Conservation (phyloP, 2,113 vertebrate species). For the Lepus americanus region DNA sequence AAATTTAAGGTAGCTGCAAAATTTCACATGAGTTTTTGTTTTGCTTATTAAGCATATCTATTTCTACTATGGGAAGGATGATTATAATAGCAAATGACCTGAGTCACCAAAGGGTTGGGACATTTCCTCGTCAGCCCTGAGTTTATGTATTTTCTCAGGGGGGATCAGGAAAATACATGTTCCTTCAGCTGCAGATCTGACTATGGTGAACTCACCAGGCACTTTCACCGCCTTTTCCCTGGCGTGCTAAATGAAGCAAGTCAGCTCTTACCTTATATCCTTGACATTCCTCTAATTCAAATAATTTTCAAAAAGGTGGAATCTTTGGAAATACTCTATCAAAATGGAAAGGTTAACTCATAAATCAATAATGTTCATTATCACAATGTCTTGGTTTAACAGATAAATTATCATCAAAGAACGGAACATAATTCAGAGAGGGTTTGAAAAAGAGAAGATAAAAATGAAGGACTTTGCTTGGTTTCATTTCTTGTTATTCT, state of each 20-base stretch:
- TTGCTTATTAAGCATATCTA: neutral
- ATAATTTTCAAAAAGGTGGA: slow-evolving; percentile 44
- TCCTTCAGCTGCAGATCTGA: neutral
- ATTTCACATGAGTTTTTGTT: neutral
- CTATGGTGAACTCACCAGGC: neutral
- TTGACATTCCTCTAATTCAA: neutral
- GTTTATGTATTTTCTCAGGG: neutral
- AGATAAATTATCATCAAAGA: neutral
- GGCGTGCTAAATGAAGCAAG: neutral
- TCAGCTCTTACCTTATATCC: neutral
- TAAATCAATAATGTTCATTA: neutral
- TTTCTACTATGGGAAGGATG: neutral
- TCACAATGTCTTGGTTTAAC: neutral
- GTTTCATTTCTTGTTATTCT: neutral
- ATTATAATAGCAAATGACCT: slow-evolving; percentile 15
- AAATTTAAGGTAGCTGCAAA: neutral
- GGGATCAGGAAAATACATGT: slow-evolving; percentile 20
- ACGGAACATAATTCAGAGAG: neutral
- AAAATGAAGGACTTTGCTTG: neutral
- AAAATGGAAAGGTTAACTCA: neutral
- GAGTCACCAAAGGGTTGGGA: neutral
- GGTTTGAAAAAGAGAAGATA: slow-evolving; percentile 7
- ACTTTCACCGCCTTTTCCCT: neutral
- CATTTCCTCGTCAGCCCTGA: neutral
- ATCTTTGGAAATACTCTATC: neutral